Base-by-base conservation (phyloP, 2,113 vertebrate genomes). In the Entosphenus tridentatus region DNA sequence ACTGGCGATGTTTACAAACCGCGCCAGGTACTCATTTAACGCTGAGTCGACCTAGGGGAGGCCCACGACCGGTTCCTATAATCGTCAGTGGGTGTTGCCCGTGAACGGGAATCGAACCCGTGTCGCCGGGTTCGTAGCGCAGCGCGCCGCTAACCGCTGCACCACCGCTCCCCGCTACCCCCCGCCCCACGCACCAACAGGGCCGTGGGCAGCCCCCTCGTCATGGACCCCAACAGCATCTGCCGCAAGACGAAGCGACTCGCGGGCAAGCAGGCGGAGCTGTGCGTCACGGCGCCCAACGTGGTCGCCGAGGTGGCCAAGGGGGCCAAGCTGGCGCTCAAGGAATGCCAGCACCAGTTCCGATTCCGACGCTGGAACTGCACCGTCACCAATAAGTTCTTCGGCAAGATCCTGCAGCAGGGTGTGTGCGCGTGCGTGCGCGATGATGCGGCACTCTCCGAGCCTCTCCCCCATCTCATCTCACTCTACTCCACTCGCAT, bases 221-320 rank as follows among this genome's bases (percentile, higher is more conserved):
- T 69, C 2, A 69, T 71, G 70, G 67, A 71, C 55, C 67, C 70
- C 62, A 71, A 71, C 10, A 71, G 67, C 55, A 71, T 71, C 67
- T 71, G 70, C 56, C 65, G 70, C 59, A 71, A 71, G 16, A 57
- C 70, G 10, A 71, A n/a, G 67, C 70, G 70, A 9, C 21, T 71
- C 62, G 67, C 70, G 6, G 67, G 70, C 9, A 71, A 68, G 16
- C 70, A 71, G 21, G 70, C 70, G 12, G 70, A 71, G 9, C 67
- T 71, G 70, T 71, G 70, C 17, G 59, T 67, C 7, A 71, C 55
- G 5, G 56, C 67, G 56, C 70, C 70, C 3, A 56, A 71, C 62
- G 67, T 71, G 12, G 70, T 71, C 16, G 55, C 56, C 54, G 70
- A 71, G 67, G 70, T 71, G 70, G 67, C 67, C 18, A 71, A 71